phyloP scores from a whole-genome alignment of 37 sponge, comb jelly and placozoan genomes.

The Axinella damicornis region DNA sequence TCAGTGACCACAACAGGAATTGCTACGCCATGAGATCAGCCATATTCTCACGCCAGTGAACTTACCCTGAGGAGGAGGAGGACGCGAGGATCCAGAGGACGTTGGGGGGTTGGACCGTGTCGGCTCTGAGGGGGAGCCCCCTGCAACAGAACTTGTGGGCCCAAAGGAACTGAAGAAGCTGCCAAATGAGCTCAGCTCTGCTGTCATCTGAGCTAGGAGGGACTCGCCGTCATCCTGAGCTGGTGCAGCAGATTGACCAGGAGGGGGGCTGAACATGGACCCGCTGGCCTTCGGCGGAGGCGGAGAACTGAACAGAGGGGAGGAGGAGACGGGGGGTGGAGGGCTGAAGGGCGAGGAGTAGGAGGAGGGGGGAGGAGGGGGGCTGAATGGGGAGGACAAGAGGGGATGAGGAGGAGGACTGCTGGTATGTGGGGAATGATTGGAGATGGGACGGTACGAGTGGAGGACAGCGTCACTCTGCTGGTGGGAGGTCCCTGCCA shows the following conservation, averaged over 20 bases:
- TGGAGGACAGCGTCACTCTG: neutral
- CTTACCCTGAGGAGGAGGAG: no score
- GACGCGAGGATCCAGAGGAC: no score
- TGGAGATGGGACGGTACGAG: conserved; percentile 9
- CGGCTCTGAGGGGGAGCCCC: neutral
- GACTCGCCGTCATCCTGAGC: conserved; percentile 3
- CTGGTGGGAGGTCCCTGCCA: no score
- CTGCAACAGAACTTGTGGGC: neutral
- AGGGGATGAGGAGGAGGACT: neutral
- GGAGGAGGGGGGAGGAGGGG: neutral
- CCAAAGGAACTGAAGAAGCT: conserved; percentile 24
- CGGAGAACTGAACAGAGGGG: neutral
- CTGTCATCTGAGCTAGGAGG: conserved; percentile 4
- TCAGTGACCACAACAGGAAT: no score
- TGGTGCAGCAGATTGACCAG: neutral
- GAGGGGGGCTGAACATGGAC: neutral
- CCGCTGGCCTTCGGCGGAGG: neutral
- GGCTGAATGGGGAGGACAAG: neutral
- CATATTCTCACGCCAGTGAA: no score
- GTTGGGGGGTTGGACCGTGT: no score
- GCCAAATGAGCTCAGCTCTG: conserved; percentile 38
- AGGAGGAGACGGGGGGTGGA: conserved; percentile 8
- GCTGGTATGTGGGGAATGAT: neutral
- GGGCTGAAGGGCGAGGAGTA: neutral
- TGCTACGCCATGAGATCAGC: no score